Evolutionary conservation across 2,888 invertebrate genomes (phyloP).

Genomic region (Biston stratarius): DNA sequence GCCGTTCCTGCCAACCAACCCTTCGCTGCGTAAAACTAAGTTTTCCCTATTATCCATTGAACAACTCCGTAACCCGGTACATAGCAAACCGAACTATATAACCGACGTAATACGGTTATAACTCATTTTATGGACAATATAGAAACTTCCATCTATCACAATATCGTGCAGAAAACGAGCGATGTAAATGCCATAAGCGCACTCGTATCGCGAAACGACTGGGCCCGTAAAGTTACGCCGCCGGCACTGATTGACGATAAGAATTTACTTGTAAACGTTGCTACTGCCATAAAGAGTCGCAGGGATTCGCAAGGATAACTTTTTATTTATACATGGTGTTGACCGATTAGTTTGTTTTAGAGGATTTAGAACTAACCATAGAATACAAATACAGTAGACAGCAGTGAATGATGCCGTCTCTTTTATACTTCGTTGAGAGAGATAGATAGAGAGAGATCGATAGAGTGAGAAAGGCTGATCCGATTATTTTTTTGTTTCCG

Average conservation of each 20-base stretch:
- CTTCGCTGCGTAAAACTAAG: constrained; percentile 16
- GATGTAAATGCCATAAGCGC: constrained; percentile 45
- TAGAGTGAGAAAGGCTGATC: too few species aligned
- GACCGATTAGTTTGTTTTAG: too few species aligned
- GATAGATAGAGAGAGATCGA: too few species aligned
- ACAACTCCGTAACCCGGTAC: constrained; percentile 22
- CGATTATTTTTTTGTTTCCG: too few species aligned
- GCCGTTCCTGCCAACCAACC: constrained; percentile 4
- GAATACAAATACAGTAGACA: too few species aligned
- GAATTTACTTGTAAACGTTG: constrained; percentile 54
- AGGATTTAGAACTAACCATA: too few species aligned
- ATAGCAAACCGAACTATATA: constrained; percentile 25
- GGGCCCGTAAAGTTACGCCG: constrained; percentile 52
- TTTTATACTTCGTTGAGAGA: too few species aligned
- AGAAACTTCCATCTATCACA: constrained; percentile 46
- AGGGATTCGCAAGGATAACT: constrained; percentile 2
- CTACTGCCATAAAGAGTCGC: constrained; percentile 14
- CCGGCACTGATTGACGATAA: constrained; percentile 53
- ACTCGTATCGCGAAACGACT: constrained; percentile 38
- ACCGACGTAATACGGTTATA: constrained; percentile 36
- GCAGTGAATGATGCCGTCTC: too few species aligned
- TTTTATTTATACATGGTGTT: neutral
- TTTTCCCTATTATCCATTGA: constrained; percentile 19
- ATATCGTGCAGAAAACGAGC: constrained; percentile 52
- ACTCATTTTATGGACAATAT: constrained; percentile 42